Evolutionary conservation across 2,113 vertebrate genomes (phyloP).

Genomic region (Anhinga rufa): DNA sequence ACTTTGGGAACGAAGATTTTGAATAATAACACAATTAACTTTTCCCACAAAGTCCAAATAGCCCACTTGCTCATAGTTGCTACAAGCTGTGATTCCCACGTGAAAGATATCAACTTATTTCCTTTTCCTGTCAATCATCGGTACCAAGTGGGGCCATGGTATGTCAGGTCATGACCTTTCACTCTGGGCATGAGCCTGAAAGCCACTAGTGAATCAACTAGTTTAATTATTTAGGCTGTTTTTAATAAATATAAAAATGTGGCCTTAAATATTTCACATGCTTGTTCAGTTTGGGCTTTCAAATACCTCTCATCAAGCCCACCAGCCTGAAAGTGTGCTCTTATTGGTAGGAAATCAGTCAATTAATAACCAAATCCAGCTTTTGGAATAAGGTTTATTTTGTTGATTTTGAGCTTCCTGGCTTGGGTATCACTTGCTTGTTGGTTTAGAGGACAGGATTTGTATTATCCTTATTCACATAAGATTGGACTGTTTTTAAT

Average conservation of each 20-base stretch:
- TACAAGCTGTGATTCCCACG: constrained; percentile 94
- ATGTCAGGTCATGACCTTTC: constrained; percentile 86
- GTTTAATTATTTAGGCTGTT: constrained; percentile 85
- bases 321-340: constrained; percentile 2
- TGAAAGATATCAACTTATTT: constrained; percentile 88
- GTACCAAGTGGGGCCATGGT: constrained; percentile 77
- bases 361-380: constrained; percentile 28
- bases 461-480: background rate
- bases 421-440: background rate
- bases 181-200: constrained; percentile 83
- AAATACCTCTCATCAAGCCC: constrained; percentile 12
- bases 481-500: background rate
- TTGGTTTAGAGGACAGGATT: constrained; percentile 9
- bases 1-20: constrained; percentile 80
- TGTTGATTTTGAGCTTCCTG: constrained; percentile 11
- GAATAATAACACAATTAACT: constrained; percentile 82
- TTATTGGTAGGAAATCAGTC: constrained; percentile 30
- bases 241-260: constrained; percentile 82
- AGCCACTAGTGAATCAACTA: constrained; percentile 80
- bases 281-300: constrained; percentile 63
- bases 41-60: constrained; percentile 85
- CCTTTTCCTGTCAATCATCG: constrained; percentile 90
- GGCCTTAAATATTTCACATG: constrained; percentile 79
- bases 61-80: constrained; percentile 78
- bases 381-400: constrained; percentile 5